phyloP scores from a whole-genome alignment of 2,113 vertebrate species.

The Mohoua ochrocephala region DNA sequence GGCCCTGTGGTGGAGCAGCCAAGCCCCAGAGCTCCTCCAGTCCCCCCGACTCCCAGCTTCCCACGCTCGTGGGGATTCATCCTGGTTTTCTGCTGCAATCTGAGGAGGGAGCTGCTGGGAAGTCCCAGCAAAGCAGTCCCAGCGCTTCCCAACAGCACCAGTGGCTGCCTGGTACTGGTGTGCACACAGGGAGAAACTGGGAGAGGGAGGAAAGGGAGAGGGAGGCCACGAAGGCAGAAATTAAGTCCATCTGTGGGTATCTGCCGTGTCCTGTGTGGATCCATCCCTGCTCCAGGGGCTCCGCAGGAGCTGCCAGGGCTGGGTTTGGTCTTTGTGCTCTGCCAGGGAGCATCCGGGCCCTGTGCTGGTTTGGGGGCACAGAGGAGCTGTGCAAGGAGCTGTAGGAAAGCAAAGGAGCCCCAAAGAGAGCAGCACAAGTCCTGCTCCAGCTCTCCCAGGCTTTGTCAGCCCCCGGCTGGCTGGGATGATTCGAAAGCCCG shows the following conservation, averaged over 20 bases:
- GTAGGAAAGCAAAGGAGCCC: not conserved
- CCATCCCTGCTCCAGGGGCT: not conserved
- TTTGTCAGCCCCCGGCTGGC: not conserved
- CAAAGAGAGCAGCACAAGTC: not conserved
- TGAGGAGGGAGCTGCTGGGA: not conserved
- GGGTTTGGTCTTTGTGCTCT: not conserved
- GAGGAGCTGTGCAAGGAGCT: not conserved
- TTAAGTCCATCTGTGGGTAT: accelerated
- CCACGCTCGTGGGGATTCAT: not conserved
- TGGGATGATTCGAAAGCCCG: not conserved
- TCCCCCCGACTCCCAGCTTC: not conserved
- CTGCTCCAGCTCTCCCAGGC: not conserved
- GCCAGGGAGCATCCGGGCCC: not conserved
- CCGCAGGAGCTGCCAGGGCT: not conserved
- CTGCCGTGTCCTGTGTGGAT: accelerated
- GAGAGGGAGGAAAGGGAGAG: not conserved
- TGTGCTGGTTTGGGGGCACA: not conserved
- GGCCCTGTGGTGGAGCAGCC: not conserved
- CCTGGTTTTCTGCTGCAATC: not conserved
- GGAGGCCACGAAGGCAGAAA: not conserved
- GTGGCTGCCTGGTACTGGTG: not conserved
- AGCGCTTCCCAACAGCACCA: not conserved
- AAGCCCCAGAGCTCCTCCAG: not conserved
- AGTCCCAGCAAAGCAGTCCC: not conserved
- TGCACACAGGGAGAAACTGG: not conserved